Percentiles rank a stretch among this genome's conserved stretches.
phyloP scores from a whole-genome alignment of 2,113 vertebrate genomes.

The Hippocampus zosterae region DNA sequence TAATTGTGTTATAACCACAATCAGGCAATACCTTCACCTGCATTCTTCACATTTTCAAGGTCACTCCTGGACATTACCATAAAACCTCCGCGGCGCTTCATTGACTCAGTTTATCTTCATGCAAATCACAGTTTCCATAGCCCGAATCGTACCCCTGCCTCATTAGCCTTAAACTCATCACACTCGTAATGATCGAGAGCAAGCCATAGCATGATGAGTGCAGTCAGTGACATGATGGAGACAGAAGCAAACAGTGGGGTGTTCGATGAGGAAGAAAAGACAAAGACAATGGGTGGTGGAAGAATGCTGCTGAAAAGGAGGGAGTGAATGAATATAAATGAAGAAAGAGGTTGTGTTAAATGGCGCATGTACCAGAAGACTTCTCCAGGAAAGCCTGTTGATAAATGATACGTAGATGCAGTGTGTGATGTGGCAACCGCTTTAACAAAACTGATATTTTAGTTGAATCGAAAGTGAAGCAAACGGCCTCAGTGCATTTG shows the following conservation, averaged over 20 bases:
- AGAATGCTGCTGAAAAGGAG: constrained; percentile 29
- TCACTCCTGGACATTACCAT: constrained; percentile 62
- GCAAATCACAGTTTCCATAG: constrained; percentile 49
- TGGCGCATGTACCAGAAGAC: constrained; percentile 32
- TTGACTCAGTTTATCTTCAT: constrained; percentile 53
- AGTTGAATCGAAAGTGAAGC: constrained; percentile 54
- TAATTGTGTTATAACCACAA: background rate
- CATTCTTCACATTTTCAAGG: constrained; percentile 44
- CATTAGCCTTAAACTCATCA: constrained; percentile 61
- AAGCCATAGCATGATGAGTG: constrained; percentile 16
- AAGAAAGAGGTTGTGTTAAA: constrained; percentile 42
- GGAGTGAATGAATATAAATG: constrained; percentile 43
- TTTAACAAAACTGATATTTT: constrained; percentile 55
- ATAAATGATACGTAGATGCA: constrained; percentile 37
- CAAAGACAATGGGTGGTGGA: constrained; percentile 31
- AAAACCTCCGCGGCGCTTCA: constrained; percentile 45
- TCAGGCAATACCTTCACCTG: background rate
- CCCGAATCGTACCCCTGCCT: constrained; percentile 41
- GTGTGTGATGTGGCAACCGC: constrained; percentile 52
- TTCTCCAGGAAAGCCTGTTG: constrained; percentile 37
- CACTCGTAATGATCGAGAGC: constrained; percentile 34
- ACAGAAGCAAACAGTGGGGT: constrained; percentile 23
- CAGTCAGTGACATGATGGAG: background rate
- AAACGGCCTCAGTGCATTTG: constrained; percentile 47
- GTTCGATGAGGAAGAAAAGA: constrained; percentile 5